Percentiles rank a stretch among this genome's conserved stretches.
These are phyloP conservation scores for Stictocephala bisonia DNA, from an alignment of 2,888 invertebrate genomes.

Conservation along the genomic window DNA sequence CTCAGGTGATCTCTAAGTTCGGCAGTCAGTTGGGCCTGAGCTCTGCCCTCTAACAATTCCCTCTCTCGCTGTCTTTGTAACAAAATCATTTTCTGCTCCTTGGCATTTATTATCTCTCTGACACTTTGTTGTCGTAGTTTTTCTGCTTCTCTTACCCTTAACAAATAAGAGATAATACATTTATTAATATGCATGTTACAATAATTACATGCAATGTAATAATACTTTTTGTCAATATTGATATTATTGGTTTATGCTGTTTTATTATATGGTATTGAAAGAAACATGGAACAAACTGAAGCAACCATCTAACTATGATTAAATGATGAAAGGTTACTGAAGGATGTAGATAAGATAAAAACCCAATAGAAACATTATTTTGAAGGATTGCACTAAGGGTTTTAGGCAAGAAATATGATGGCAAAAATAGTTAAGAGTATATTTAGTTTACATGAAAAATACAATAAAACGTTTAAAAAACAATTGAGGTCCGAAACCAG, in stretches of 20 bases:
- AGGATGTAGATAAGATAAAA: too few species aligned
- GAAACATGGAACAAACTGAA: too few species aligned
- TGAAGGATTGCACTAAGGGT: too few species aligned
- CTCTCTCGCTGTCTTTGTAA: slow-evolving; percentile 59
- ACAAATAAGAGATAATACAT: too few species aligned
- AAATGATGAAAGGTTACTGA: too few species aligned
- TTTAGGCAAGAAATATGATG: too few species aligned
- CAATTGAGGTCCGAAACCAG: too few species aligned
- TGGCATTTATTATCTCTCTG: slow-evolving; percentile 58
- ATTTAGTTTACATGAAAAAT: too few species aligned
- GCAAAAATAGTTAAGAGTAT: too few species aligned
- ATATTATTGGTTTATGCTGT: background rate
- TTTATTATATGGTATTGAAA: background rate
- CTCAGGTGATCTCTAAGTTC: slow-evolving; percentile 61
- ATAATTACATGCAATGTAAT: background rate
- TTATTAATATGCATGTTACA: background rate
- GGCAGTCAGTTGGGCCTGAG: slow-evolving; percentile 60
- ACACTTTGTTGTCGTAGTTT: slow-evolving; percentile 58
- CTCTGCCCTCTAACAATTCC: slow-evolving; percentile 59
- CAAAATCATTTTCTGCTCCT: slow-evolving; percentile 60
- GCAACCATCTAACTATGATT: too few species aligned
- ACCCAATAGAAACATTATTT: too few species aligned
- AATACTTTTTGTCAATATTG: background rate
- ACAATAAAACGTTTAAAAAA: too few species aligned
- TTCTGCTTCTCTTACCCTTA: slow-evolving; percentile 60